Conservation (phyloP, 1,140 invertebrate species). For the Drosophila burlai region DNA sequence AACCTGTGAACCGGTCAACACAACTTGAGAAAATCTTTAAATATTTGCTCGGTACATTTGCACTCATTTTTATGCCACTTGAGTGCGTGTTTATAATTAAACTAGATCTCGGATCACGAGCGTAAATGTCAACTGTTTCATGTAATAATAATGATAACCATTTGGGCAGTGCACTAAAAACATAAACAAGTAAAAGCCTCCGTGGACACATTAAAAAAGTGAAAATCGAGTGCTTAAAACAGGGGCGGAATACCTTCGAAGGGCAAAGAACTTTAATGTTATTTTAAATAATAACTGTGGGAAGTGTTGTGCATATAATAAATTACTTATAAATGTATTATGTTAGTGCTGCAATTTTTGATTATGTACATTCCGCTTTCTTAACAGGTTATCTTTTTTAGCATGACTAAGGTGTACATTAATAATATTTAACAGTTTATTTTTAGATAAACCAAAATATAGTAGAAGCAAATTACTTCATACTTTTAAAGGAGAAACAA, state of each 20-base stretch:
- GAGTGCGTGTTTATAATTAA: slow-evolving; percentile 37
- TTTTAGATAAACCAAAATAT: background rate
- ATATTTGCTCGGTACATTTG: slow-evolving; percentile 30
- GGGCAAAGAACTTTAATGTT: slow-evolving; percentile 10
- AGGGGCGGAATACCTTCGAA: slow-evolving; percentile 12
- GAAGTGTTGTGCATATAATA: slow-evolving; percentile 2
- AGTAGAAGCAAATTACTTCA: background rate
- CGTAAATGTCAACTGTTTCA: slow-evolving; percentile 57
- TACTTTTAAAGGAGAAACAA: background rate
- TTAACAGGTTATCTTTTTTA: slow-evolving; percentile 7
- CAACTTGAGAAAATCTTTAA: background rate
- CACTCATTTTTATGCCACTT: slow-evolving; percentile 41
- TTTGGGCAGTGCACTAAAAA: slow-evolving; percentile 41
- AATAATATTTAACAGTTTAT: background rate
- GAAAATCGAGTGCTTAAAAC: slow-evolving; percentile 61
- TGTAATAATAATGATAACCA: slow-evolving; percentile 46
- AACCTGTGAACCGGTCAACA: slow-evolving; percentile 1
- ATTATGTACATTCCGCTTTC: background rate
- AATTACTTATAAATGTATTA: slow-evolving; percentile 21
- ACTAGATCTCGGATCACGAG: slow-evolving; percentile 44
- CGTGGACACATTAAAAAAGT: slow-evolving; percentile 71
- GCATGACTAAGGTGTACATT: background rate
- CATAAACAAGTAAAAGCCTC: slow-evolving; percentile 52
- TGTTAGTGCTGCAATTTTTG: slow-evolving; percentile 8
- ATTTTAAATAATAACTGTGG: slow-evolving; percentile 6